These are phyloP conservation scores for Euplagia quadripunctaria DNA, from an alignment of 2,888 invertebrate genomes.

Conservation along the genomic window DNA sequence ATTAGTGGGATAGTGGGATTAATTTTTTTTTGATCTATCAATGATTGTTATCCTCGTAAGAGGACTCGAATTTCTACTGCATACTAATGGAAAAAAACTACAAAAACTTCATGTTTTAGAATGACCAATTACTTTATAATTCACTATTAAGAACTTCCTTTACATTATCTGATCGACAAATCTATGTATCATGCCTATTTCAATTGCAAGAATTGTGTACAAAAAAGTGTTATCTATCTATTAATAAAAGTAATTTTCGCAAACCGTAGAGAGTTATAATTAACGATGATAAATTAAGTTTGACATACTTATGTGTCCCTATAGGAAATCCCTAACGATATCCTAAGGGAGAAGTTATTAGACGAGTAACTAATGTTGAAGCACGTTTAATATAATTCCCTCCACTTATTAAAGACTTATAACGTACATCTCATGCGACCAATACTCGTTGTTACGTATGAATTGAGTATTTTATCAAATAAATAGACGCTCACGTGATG, in stretches of 20 bases:
- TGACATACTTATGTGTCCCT: neutral
- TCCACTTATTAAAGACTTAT: too few relatives aligned
- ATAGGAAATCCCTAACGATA: neutral
- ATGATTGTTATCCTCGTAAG: too few relatives aligned
- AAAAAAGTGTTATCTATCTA: neutral
- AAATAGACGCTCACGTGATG: too few relatives aligned
- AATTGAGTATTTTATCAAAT: neutral
- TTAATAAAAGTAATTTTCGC: neutral
- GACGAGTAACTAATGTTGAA: neutral
- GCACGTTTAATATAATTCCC: neutral
- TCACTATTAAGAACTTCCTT: neutral
- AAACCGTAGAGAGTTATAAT: neutral
- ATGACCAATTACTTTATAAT: neutral
- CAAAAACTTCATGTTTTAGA: neutral
- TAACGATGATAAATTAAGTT: constrained; percentile 2
- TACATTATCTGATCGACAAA: neutral
- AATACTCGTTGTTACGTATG: neutral
- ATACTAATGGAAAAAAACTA: neutral
- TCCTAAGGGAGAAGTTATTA: neutral
- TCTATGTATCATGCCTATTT: neutral
- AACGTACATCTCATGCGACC: too few relatives aligned
- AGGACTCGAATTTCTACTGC: neutral
- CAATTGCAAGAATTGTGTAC: neutral
- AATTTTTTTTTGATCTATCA: too few relatives aligned
- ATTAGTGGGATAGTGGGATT: too few relatives aligned